phyloP scores from a whole-genome alignment of 2,113 vertebrate species.

The Gymnogyps californianus region DNA sequence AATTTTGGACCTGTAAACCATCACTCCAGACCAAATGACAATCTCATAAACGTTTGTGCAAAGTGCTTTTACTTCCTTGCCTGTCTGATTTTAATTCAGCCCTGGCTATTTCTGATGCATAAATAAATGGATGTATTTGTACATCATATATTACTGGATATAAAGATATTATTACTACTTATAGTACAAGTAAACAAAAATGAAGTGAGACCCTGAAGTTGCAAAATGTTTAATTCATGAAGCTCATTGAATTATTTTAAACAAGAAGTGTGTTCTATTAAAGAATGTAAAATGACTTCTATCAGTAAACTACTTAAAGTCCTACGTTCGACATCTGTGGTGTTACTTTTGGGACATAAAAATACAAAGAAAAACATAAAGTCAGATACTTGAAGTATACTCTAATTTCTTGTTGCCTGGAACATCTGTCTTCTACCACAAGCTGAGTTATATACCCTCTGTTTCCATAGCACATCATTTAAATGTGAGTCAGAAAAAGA shows the following conservation, averaged over 20 bases:
- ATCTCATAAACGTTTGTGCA: not conserved
- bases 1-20: not conserved
- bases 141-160: not conserved
- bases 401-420: conserved; percentile 2
- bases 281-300: conserved; percentile 1
- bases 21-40: not conserved
- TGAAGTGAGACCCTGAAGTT: not conserved
- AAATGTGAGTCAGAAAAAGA: conserved; percentile 19
- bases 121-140: not conserved
- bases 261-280: not conserved
- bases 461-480: not conserved
- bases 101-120: not conserved
- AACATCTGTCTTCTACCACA: conserved; percentile 44
- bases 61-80: not conserved
- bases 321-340: not conserved
- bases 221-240: conserved; percentile 16
- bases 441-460: conserved; percentile 17
- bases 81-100: not conserved
- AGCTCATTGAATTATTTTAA: not conserved
- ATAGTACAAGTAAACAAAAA: conserved; percentile 1
- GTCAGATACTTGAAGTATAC: conserved; percentile 11
- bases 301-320: conserved; percentile 25
- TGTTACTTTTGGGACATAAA: conserved; percentile 40
- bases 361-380: conserved; percentile 30
- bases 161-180: conserved; percentile 1